Percentiles rank a stretch among this genome's conserved stretches.
phyloP scores from a whole-genome alignment of 2,113 vertebrate species.

The human (Homo sapiens) region DNA sequence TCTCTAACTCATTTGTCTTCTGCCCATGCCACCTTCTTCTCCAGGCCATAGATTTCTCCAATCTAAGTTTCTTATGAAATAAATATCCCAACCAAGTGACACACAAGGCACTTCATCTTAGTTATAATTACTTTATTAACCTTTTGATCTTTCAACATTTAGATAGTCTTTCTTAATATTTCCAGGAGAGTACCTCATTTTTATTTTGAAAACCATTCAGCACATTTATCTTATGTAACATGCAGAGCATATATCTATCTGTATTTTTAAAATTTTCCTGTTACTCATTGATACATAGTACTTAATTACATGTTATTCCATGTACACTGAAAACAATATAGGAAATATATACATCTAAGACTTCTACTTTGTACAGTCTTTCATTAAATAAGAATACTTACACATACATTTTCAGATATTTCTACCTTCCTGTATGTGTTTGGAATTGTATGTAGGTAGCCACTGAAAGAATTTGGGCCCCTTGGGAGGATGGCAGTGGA shows the following conservation, averaged over 20 bases:
- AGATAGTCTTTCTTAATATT: conserved; percentile 17
- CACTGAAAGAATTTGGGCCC: not conserved
- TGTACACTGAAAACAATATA: conserved; percentile 23
- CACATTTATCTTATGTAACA: conserved; percentile 20
- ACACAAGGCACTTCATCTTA: conserved; percentile 22
- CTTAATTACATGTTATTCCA: not conserved
- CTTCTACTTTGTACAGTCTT: conserved; percentile 23
- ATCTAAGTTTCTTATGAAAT: not conserved
- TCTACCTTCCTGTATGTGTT: not conserved
- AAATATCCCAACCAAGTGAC: conserved; percentile 13
- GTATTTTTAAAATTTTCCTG: not conserved
- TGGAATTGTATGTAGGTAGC: not conserved
- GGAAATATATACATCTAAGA: conserved; percentile 23
- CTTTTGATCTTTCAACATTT: conserved; percentile 9
- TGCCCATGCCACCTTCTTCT: not conserved
- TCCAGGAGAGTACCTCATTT: conserved; percentile 20
- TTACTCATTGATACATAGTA: not conserved
- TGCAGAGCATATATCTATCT: not conserved
- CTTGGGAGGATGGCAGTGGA: not conserved
- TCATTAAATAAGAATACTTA: conserved; percentile 55
- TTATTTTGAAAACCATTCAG: conserved; percentile 49
- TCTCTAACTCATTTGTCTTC: conserved; percentile 3
- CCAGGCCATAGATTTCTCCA: not conserved
- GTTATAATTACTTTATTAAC: conserved; percentile 64
- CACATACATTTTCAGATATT: not conserved